Conservation (phyloP, 2,113 vertebrate genomes). For the Cebus imitator region DNA sequence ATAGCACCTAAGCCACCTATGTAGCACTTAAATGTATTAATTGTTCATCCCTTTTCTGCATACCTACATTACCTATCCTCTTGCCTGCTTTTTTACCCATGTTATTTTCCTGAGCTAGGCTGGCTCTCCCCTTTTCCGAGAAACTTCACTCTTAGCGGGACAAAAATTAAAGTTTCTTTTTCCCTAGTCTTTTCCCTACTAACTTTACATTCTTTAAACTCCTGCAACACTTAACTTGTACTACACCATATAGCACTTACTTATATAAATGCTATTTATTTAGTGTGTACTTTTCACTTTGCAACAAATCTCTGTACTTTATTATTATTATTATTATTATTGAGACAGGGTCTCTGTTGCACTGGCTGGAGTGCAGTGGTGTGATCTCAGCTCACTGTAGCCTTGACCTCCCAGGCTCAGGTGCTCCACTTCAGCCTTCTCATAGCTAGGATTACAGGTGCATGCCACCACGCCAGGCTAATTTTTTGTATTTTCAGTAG, state of each 20-base stretch:
- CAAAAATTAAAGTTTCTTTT: neutral
- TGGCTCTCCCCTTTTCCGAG: neutral
- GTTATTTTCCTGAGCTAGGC: neutral
- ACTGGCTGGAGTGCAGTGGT: too few species aligned
- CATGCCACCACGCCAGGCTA: too few species aligned
- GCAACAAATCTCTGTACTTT: too few species aligned
- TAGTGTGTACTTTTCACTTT: too few species aligned
- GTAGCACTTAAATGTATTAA: neutral
- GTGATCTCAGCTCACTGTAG: too few species aligned
- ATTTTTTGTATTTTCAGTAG: too few species aligned
- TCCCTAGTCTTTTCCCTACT: neutral
- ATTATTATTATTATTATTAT: too few species aligned
- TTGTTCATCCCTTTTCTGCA: neutral
- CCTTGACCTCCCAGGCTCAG: too few species aligned
- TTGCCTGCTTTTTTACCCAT: neutral
- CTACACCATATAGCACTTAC: neutral
- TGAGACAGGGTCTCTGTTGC: too few species aligned
- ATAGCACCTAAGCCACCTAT: neutral
- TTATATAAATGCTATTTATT: neutral
- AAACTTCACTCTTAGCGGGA: neutral
- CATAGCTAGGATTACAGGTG: too few species aligned
- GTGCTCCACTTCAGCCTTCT: too few species aligned
- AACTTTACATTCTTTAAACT: neutral
- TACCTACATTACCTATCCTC: neutral
- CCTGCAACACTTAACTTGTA: neutral